Percentiles rank a stretch among this genome's conserved stretches.
phyloP scores from a whole-genome alignment of 2,797 vertebrate species.

The Anguilla anguilla region DNA sequence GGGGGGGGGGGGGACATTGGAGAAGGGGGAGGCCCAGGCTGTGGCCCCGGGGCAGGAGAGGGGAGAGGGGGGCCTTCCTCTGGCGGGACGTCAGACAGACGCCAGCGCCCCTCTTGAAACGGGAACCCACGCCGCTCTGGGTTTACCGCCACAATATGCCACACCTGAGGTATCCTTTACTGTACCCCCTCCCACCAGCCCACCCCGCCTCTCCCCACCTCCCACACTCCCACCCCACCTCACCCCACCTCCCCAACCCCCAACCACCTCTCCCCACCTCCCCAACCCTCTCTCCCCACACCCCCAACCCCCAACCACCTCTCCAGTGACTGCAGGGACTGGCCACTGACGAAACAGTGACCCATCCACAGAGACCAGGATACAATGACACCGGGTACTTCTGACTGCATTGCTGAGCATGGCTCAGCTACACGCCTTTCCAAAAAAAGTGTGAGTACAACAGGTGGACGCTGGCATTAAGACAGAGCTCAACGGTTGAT shows the following conservation, averaged over 20 bases:
- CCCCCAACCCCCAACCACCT: background rate
- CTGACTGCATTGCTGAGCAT: background rate
- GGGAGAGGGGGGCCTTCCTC: background rate
- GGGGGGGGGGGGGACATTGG: background rate
- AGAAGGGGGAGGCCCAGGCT: background rate
- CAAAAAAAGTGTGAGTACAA: background rate
- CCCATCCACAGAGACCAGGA: background rate
- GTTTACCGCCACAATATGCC: background rate
- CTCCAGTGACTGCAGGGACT: background rate
- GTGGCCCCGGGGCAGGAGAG: background rate
- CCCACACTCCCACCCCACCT: too few species aligned
- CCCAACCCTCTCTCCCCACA: background rate
- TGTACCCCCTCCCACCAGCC: background rate
- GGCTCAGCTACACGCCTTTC: background rate
- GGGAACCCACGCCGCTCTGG: background rate
- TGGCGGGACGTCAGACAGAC: background rate
- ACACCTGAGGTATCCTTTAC: background rate
- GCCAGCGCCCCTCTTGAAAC: background rate
- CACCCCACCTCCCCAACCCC: too few species aligned
- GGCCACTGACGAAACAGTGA: background rate
- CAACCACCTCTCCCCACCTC: too few species aligned
- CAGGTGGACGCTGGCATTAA: background rate
- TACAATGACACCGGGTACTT: background rate
- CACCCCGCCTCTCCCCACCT: too few species aligned
- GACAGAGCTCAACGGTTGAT: background rate